Percentiles rank a stretch among this genome's conserved stretches.
Conservation (phyloP, 2,113 vertebrate genomes). For the Glaucomys volans region DNA sequence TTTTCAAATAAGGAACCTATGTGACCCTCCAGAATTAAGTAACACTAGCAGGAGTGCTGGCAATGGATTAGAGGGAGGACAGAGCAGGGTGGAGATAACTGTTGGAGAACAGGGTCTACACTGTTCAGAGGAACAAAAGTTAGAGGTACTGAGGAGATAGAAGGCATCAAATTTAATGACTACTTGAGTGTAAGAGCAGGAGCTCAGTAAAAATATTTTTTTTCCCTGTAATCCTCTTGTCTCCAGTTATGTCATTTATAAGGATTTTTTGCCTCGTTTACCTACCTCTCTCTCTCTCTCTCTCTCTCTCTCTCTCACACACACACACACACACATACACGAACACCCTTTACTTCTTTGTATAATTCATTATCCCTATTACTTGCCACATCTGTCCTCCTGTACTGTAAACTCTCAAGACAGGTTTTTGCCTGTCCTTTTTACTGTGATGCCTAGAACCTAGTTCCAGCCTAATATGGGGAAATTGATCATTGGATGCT, state of each 20-base stretch:
- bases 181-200: not conserved
- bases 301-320: too few relatives aligned
- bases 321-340: not conserved
- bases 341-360: not conserved
- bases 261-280: not conserved
- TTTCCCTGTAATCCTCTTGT: not conserved
- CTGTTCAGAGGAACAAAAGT: not conserved
- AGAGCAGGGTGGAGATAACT: not conserved
- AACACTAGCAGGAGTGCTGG: not conserved
- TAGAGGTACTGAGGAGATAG: not conserved
- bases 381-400: not conserved
- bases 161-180: constrained; percentile 3
- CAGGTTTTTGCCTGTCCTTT: not conserved
- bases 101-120: not conserved
- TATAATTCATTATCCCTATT: not conserved
- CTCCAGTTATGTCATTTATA: not conserved
- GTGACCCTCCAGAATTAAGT: not conserved
- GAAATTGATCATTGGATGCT: not conserved
- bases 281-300: not conserved
- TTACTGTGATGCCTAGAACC: not conserved
- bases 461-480: not conserved
- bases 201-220: not conserved
- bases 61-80: not conserved
- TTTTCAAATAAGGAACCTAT: not conserved
- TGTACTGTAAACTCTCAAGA: not conserved